Base-by-base conservation (phyloP, 2,888 invertebrate species). In the Drepana falcataria region DNA sequence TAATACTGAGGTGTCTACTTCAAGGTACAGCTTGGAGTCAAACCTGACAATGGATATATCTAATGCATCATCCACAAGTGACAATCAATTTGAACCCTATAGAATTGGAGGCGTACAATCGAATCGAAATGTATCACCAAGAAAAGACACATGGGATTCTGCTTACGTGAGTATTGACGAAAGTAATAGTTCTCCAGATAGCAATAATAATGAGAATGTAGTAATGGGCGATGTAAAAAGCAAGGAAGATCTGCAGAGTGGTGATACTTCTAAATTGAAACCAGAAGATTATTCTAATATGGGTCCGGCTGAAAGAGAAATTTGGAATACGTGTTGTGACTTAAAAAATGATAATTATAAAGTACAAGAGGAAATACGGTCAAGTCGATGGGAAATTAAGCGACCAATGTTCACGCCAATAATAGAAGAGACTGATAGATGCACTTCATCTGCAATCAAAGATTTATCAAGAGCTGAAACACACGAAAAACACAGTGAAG, bases 101-200 rank as follows among this genome's bases (percentile, higher is more conserved):
- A 72, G 68, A 61, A 71, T 61, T 55, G 77, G 69, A 58, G 62
- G 49, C 51, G 59, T 65, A 47, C 65, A 66, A 54, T 64, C 68
- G 52, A 65, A 73, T 34, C 68, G 69, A 61, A 75, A 81, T 64
- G 63, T 73, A 21, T 79, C 84, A 49, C 79, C 85, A 37, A 81
- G 79, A 66, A 89, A 83, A 79, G 91, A 92, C 60, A 81, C 81
- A 59, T 90, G 91, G 87, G 92, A 92, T 73, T 92, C 92, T 5
- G 92, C 92, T 7, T 92, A 92, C 64, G 88, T 92, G 63, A 92
- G 92, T 77, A 91, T 92, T 59, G 92, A 92, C 63, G 92, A 92
- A 57, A 85, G 74, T 61, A 88, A 82, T 64, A 81, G 83, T 67
- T 84, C 87, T 4, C 84, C 91, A 47, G 91, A 91, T 65, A 85